Conservation (phyloP, 1,140 invertebrate genomes). For the Megathymus violae region DNA sequence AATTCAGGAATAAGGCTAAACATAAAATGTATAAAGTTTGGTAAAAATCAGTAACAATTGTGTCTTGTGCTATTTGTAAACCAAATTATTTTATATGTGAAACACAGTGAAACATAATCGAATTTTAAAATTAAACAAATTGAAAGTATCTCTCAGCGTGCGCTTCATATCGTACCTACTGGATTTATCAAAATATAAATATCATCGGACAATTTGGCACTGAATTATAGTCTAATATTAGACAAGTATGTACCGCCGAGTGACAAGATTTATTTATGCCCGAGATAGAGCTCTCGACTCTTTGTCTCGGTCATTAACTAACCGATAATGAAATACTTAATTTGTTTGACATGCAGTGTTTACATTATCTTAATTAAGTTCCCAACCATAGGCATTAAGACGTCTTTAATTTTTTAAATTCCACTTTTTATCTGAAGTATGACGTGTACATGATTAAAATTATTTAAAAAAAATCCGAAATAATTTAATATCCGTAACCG, state of each 20-base stretch:
- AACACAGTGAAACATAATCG: too few relatives aligned
- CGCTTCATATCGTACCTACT: conserved; percentile 39
- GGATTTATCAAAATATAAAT: conserved; percentile 39
- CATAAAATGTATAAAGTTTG: neutral
- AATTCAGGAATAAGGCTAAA: too few relatives aligned
- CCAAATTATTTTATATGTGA: too few relatives aligned
- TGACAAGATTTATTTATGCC: conserved; percentile 32
- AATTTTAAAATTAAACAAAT: conserved; percentile 25
- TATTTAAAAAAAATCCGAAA: too few relatives aligned
- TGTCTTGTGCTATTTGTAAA: too few relatives aligned
- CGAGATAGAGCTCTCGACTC: conserved; percentile 25
- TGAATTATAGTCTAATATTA: conserved; percentile 56
- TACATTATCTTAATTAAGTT: too few relatives aligned
- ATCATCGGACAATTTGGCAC: conserved; percentile 56
- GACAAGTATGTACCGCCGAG: conserved; percentile 49
- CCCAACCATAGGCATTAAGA: too few relatives aligned
- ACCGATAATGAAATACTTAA: conserved; percentile 10
- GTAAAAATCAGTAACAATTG: neutral
- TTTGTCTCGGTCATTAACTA: conserved; percentile 33
- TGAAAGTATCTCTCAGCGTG: conserved; percentile 21
- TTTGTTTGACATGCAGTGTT: too few relatives aligned
- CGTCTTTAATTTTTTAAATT: too few relatives aligned
- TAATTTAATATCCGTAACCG: too few relatives aligned
- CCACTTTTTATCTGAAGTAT: too few relatives aligned
- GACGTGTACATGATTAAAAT: too few relatives aligned